These are phyloP conservation scores for Orthonevra nobilis DNA, from an alignment of 2,888 invertebrate species.

Conservation along the genomic window DNA sequence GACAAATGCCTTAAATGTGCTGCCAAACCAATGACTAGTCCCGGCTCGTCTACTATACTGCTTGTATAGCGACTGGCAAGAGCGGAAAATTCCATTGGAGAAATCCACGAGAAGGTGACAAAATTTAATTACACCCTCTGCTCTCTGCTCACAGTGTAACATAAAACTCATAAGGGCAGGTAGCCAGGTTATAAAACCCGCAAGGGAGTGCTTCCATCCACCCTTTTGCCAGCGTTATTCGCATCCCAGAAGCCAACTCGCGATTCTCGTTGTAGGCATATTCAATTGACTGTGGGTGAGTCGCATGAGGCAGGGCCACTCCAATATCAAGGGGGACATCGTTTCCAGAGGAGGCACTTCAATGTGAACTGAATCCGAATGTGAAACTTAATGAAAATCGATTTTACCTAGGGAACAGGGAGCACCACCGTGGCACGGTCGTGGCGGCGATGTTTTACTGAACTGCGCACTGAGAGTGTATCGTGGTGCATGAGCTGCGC, in stretches of 20 bases:
- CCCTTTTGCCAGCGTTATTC: background rate
- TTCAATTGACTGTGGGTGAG: conserved; percentile 38
- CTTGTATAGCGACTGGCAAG: too few relatives aligned
- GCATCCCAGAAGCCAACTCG: conserved; percentile 38
- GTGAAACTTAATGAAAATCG: conserved; percentile 67
- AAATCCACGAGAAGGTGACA: conserved; percentile 33
- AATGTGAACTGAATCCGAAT: conserved; percentile 61
- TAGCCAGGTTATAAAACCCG: conserved; percentile 34
- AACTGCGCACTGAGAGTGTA: conserved; percentile 56
- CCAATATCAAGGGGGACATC: conserved; percentile 63
- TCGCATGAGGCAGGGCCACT: conserved; percentile 58
- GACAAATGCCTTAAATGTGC: too few relatives aligned
- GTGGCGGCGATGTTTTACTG: conserved; percentile 12
- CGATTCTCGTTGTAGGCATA: conserved; percentile 33
- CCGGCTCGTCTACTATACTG: too few relatives aligned
- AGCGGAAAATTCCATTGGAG: conserved; percentile 26
- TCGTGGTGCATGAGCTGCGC: conserved; percentile 29
- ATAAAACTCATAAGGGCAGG: conserved; percentile 60
- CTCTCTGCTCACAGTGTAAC: conserved; percentile 50
- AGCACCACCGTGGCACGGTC: conserved; percentile 6
- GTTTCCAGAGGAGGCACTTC: conserved; percentile 48
- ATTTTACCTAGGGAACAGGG: conserved; percentile 47
- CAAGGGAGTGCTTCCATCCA: conserved; percentile 27
- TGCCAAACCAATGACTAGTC: background rate
- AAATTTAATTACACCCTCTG: conserved; percentile 39